Evolutionary conservation across 2,888 invertebrate genomes (phyloP).

Genomic region (Ectemnius cavifrons): DNA sequence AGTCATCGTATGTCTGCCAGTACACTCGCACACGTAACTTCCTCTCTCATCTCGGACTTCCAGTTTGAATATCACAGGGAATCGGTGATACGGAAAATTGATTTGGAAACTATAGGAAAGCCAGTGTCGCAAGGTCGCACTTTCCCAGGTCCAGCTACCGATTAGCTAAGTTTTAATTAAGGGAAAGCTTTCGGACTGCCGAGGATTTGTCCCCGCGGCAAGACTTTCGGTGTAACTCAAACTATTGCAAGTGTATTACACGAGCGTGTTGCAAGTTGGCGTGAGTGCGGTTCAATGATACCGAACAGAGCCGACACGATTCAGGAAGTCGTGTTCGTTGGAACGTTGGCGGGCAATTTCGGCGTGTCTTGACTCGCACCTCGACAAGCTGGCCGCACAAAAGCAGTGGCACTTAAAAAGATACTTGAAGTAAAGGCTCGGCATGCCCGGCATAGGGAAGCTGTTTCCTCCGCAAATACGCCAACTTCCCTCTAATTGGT

Average conservation of each 20-base stretch:
- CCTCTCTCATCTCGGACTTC: constrained; percentile 1
- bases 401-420: neutral
- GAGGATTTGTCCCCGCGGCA: too few relatives aligned
- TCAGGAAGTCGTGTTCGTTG: constrained; percentile 22
- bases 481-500: constrained; percentile 49
- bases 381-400: neutral
- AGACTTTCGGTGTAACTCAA: too few relatives aligned
- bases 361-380: neutral
- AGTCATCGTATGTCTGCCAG: neutral
- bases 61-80: constrained; percentile 20
- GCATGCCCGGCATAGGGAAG: constrained; percentile 28
- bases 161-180: too few relatives aligned
- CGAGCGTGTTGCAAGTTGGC: too few relatives aligned
- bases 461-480: constrained; percentile 34
- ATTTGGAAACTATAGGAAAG: constrained; percentile 32
- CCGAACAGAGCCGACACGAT: neutral
- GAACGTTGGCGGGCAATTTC: constrained; percentile 22
- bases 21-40: constrained; percentile 29
- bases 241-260: too few relatives aligned
- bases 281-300: too few relatives aligned
- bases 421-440: constrained; percentile 9
- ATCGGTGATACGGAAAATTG: constrained; percentile 39
- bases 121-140: neutral
- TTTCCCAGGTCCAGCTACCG: too few relatives aligned
- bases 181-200: too few relatives aligned